Evolutionary conservation across 2,113 vertebrate species (phyloP).

Genomic region (Sarotherodon lohbergeri): DNA sequence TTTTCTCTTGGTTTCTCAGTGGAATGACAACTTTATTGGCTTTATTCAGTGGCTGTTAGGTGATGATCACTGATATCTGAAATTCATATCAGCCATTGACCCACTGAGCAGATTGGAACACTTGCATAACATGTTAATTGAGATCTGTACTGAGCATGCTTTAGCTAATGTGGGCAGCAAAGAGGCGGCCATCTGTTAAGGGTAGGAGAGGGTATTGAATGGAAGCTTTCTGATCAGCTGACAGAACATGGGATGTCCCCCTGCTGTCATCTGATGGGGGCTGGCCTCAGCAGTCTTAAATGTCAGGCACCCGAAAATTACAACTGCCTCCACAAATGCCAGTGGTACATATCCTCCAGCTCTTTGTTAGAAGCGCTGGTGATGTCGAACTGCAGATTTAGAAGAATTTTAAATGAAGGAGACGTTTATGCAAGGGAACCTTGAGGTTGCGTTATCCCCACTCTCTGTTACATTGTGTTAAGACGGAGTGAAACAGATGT

Average conservation of each 20-base stretch:
- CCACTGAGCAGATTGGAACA: neutral
- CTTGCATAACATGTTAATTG: conserved; percentile 51
- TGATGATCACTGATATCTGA: neutral
- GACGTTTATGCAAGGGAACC: neutral
- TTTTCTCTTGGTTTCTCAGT: neutral
- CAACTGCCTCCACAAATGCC: neutral
- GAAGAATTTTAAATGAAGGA: neutral
- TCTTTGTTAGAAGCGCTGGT: neutral
- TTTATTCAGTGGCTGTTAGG: neutral
- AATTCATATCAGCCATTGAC: neutral
- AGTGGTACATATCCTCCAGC: neutral
- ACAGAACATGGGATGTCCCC: conserved; percentile 42
- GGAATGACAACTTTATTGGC: neutral
- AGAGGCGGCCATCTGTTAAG: conserved; percentile 34
- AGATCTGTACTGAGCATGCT: conserved; percentile 7
- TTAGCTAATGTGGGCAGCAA: conserved; percentile 12
- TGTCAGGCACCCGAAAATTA: conserved; percentile 34
- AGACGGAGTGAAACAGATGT: conserved; percentile 49
- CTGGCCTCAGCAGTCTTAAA: conserved; percentile 48
- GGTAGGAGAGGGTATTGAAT: conserved; percentile 25
- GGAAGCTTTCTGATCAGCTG: conserved; percentile 55
- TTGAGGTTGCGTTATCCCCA: neutral
- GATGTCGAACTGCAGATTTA: neutral
- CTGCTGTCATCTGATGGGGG: conserved; percentile 34
- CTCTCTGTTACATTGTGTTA: neutral